These are phyloP conservation scores for Dynastes tityus DNA, from an alignment of 2,888 invertebrate species.

Conservation along the genomic window DNA sequence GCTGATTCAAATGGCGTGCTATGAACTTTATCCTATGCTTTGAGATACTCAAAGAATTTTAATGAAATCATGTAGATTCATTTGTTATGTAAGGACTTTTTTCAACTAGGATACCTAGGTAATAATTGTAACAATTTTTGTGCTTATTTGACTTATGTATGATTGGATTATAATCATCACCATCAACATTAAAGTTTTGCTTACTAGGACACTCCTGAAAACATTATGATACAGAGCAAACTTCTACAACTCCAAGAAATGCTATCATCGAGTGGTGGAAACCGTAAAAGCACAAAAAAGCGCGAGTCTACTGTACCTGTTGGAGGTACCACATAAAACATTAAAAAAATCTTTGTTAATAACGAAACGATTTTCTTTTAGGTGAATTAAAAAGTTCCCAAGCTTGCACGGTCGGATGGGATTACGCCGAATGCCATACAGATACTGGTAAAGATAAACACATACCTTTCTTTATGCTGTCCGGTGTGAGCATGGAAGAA, in stretches of 20 bases:
- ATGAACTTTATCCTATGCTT: too few relatives aligned
- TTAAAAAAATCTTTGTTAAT: not conserved
- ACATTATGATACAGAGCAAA: conserved; percentile 69
- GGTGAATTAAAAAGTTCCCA: conserved; percentile 71
- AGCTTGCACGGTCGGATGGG: conserved; percentile 82
- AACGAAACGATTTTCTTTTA: conserved; percentile 39
- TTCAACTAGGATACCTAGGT: too few relatives aligned
- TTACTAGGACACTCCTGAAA: conserved; percentile 48
- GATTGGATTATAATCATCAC: too few relatives aligned
- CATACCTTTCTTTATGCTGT: conserved; percentile 63
- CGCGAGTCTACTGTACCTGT: conserved; percentile 64
- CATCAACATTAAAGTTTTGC: not conserved
- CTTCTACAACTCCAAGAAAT: conserved; percentile 72
- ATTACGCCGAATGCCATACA: conserved; percentile 60
- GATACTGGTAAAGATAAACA: not conserved
- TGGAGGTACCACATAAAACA: conserved; percentile 54
- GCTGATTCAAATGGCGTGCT: too few relatives aligned
- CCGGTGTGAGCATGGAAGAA: conserved; percentile 62
- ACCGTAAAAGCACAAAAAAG: conserved; percentile 63
- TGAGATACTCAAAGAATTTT: too few relatives aligned
- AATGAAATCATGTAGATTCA: too few relatives aligned
- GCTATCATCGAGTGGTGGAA: conserved; percentile 68
- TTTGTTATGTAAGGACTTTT: too few relatives aligned
- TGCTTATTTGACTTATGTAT: too few relatives aligned
- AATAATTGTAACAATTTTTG: too few relatives aligned